A percentile compares a stretch with the other conserved stretches of the same genome.
These are phyloP conservation scores for Zaprionus ghesquierei DNA, from an alignment of 1,140 invertebrate species.

Conservation along the genomic window DNA sequence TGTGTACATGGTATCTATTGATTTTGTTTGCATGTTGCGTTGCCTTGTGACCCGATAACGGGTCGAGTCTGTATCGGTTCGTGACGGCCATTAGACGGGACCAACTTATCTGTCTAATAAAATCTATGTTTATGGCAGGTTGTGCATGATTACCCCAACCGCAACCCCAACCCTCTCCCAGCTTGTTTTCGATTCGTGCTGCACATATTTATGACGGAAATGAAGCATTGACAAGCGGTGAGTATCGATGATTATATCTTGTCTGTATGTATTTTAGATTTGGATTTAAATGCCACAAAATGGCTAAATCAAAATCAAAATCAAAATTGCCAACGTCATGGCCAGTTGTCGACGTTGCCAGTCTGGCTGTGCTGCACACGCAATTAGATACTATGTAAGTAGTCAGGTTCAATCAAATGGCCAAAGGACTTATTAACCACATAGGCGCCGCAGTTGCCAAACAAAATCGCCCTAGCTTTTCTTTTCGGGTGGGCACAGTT, in stretches of 20 bases:
- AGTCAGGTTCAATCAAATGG: not conserved
- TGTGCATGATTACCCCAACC: not conserved
- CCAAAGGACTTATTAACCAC: not conserved
- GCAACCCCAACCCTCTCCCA: not conserved
- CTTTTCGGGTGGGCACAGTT: not conserved
- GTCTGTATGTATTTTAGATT: not conserved
- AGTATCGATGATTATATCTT: not conserved
- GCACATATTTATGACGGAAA: not conserved
- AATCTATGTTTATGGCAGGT: constrained; percentile 3
- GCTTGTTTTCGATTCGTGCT: not conserved
- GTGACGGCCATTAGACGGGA: no score
- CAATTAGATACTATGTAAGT: not conserved
- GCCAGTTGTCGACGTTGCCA: no score
- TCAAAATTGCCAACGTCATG: not conserved
- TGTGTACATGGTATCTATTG: not conserved
- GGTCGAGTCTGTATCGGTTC: no score
- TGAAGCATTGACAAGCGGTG: not conserved
- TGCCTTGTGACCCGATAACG: no score
- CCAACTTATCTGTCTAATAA: constrained; percentile 8
- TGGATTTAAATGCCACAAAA: not conserved
- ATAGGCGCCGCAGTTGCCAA: not conserved
- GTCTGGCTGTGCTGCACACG: not conserved
- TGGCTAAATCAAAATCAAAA: not conserved
- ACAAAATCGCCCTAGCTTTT: not conserved
- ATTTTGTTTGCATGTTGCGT: constrained; percentile 5